Evolutionary conservation across 2,888 invertebrate genomes (phyloP), one percentile per base, ranked within the genome.

Genomic region (Chromoteleia sp.): DNA sequence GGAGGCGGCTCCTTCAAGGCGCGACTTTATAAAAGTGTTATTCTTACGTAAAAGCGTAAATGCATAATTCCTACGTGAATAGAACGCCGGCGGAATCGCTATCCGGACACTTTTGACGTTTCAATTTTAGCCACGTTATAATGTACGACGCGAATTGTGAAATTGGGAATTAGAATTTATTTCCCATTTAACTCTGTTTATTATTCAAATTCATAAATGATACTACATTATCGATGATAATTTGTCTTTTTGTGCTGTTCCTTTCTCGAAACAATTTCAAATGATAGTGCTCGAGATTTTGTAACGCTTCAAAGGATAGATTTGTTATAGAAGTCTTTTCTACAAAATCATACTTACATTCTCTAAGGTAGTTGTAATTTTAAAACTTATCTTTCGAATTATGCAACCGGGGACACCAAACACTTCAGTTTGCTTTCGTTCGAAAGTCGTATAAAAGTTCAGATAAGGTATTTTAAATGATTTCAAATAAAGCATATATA

Each of bases 11-110:
- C 71, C 50, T 59, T 65, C 71, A 78, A 65, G 30, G 56, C 54
- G 52, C 68, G 6, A 59, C 54, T 79, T 74, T 56, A 58, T 54
- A 68, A 74, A 63, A 68, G 73, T 74, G 74, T 75, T 63, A 75
- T 74, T 70, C 63, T 74, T 56, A 70, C 54, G 41, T 67, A 48
- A 74, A 67, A 68, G 48, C 54, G 63, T 59, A 70, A 63, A 75
- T 74, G 63, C 58, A 79, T 73, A 79, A 71, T 71, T 65, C 48
- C 14, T 45, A 68, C 74, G 33, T 52, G 67, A 58, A 67, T 67
- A 43, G 33, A 45, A 59, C 29, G 30, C 61, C 25, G 12, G 7
- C 43, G 48, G 48, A 58, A 65, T 67, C 67, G 59, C 59, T 58
- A 56, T 65, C 65, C 54, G 65, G 74, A 45, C 58, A 19, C 58